Conservation (phyloP, 92 coral and sea anemone genomes). For the Umimayanthus chanpuru region DNA sequence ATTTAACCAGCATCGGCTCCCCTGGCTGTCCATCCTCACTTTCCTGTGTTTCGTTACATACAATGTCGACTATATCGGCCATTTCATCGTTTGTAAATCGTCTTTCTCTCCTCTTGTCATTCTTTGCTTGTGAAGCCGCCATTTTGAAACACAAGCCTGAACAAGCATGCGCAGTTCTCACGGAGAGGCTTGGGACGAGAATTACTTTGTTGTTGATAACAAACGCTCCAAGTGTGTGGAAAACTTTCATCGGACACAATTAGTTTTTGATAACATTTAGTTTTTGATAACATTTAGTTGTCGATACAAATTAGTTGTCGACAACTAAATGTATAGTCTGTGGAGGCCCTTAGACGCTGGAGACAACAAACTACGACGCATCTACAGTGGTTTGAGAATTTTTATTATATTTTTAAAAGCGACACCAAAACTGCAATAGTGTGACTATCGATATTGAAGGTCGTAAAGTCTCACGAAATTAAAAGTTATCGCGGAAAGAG, state of each 20-base stretch:
- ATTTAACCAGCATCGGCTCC: constrained; percentile 29
- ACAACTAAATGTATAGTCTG: background rate
- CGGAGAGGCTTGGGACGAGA: background rate
- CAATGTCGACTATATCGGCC: constrained; percentile 40
- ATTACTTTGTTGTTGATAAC: background rate
- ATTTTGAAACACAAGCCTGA: background rate
- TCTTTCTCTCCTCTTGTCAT: constrained; percentile 2
- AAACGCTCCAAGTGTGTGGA: background rate
- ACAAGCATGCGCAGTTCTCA: background rate
- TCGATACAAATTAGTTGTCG: constrained; percentile 1
- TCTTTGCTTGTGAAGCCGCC: background rate
- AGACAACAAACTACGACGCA: too few species aligned
- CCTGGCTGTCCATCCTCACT: constrained; percentile 43
- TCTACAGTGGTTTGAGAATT: too few species aligned
- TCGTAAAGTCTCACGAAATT: too few species aligned
- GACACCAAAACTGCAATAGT: too few species aligned
- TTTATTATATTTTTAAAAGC: too few species aligned
- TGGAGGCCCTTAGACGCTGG: too few species aligned
- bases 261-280: background rate
- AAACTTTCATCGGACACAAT: background rate
- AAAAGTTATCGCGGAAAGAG: too few species aligned
- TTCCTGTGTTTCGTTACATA: constrained; percentile 28
- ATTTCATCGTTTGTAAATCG: constrained; percentile 41
- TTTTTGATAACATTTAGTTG: background rate
- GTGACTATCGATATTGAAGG: too few species aligned